These are phyloP conservation scores for Anodontia alba DNA, from an alignment of 2,888 invertebrate species.

Conservation along the genomic window DNA sequence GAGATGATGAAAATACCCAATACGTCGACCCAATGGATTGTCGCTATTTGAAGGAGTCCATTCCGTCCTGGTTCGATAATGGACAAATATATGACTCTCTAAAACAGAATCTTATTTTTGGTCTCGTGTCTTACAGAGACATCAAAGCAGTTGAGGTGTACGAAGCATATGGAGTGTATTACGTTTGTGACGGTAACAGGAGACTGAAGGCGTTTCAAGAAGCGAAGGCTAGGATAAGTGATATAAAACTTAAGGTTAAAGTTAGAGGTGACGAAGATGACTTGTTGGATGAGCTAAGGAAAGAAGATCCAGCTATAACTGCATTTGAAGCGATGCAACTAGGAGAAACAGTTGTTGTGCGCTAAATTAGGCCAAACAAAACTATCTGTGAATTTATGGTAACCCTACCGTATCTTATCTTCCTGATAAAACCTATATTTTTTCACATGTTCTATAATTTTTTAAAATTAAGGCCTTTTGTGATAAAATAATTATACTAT, in stretches of 20 bases:
- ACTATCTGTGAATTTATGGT: no score
- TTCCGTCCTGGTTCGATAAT: neutral
- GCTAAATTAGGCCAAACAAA: no score
- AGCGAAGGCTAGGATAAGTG: neutral
- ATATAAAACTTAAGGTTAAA: neutral
- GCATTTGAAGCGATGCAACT: neutral
- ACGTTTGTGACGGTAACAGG: neutral
- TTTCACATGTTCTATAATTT: no score
- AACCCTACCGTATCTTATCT: no score
- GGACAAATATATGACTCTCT: neutral
- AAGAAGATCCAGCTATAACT: neutral
- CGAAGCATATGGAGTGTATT: neutral
- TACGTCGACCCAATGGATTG: neutral
- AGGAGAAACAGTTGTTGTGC: neutral
- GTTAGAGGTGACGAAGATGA: constrained; percentile 8
- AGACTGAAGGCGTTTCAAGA: constrained; percentile 2
- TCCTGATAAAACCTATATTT: no score
- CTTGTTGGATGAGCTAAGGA: neutral
- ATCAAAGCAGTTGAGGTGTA: neutral
- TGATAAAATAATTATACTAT: no score
- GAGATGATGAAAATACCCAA: neutral
- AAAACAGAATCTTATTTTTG: neutral
- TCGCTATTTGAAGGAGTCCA: neutral
- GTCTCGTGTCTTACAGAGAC: neutral
- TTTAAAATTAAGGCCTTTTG: no score